These are phyloP conservation scores for human DNA, from an alignment of 2,113 vertebrate species.

Conservation along the genomic window GRCh38 chr6:94205501-94206000, in stretches of 20 bases:
- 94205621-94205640: not conserved
- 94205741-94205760: not conserved
- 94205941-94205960: not conserved
- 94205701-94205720: not conserved
- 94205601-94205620: not conserved
- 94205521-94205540: not conserved
- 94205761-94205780: not conserved
- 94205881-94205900: not conserved
- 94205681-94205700: not conserved
- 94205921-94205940: not conserved
- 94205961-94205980: not conserved
- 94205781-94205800: not conserved
- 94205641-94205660: not conserved
- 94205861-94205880: not conserved
- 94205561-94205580: not conserved
- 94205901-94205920: not conserved
- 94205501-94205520: not conserved
- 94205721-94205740: not conserved
- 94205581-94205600: not conserved
- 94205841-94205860: accelerated
- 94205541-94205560: not conserved
- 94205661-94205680: not conserved
- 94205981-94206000: not conserved
- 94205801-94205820: not conserved
- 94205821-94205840: not conserved